Evolutionary conservation across 2,797 vertebrate species (phyloP).

Genomic region (Epinephelus coioides): DNA sequence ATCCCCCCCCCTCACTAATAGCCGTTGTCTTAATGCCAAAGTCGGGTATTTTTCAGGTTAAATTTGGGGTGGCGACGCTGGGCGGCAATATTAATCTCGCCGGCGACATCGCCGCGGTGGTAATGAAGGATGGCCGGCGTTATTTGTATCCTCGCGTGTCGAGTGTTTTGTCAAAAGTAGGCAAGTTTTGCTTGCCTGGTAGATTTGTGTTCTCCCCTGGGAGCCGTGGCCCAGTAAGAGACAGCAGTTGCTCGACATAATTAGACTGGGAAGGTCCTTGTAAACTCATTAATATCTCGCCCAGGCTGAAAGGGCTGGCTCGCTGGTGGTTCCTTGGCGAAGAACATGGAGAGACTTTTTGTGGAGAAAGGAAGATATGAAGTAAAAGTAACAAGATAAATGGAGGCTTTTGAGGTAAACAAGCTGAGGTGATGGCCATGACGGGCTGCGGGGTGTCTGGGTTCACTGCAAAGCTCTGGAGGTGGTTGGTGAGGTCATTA

Average conservation of each 20-base stretch:
- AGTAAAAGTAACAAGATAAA: constrained; percentile 43
- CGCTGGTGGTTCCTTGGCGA: constrained; percentile 49
- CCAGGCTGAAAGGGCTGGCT: constrained; percentile 76
- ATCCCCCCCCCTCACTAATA: constrained; percentile 61
- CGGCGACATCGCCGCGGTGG: constrained; percentile 50
- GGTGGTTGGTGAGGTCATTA: constrained; percentile 2
- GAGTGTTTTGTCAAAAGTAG: constrained; percentile 89
- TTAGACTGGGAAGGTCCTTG: constrained; percentile 88
- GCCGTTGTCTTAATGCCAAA: constrained; percentile 73
- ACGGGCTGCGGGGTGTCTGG: constrained; percentile 15
- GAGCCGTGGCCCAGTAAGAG: constrained; percentile 88
- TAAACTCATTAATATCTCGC: constrained; percentile 89
- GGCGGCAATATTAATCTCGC: constrained; percentile 72
- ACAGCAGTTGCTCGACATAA: constrained; percentile 88
- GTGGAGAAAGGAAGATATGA: constrained; percentile 20
- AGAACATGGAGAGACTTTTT: constrained; percentile 49
- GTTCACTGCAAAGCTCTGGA: constrained; percentile 20
- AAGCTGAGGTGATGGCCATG: constrained; percentile 30
- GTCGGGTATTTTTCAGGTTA: constrained; percentile 81
- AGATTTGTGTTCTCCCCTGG: constrained; percentile 84
- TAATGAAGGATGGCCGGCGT: constrained; percentile 79
- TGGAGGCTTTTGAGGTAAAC: constrained; percentile 27
- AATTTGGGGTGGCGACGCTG: constrained; percentile 72
- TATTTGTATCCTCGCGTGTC: constrained; percentile 84
- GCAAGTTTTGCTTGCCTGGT: constrained; percentile 87